Evolutionary conservation across 2,113 vertebrate species (phyloP), one percentile per base, ranked within the genome.

Genomic region (Dicaeum eximium): DNA sequence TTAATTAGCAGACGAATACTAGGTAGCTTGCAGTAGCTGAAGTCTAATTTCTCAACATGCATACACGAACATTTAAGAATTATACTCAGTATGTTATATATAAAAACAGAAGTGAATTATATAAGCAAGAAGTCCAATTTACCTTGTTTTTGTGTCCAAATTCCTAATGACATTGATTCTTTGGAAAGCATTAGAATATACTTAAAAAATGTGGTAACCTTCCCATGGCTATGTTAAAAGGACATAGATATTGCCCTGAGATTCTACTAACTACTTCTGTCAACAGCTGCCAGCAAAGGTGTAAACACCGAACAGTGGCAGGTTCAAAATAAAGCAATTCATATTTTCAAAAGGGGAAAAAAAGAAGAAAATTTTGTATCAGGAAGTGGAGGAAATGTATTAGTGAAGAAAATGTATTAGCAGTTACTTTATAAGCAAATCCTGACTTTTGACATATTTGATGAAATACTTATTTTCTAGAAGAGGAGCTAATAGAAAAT

Each of bases 381-480:
- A 50, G 31, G 13, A 80, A 78, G 27, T 6, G 2, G 30, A 85
- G 37, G 67, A 92, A 85, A 85, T 7, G 7, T 48, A 93, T 61
- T 84, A 93, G 60, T 4, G 13, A 42, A 91, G 54, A 78, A 88
- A 88, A 80, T 11, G 3, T 50, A 96, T 75, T 89, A 95, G 73
- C 88, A 84, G 82, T 93, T 96, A 95, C 71, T 97, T 97, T 73
- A 95, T 74, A 95, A 84, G 81, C 69, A 92, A 97, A 97, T 94
- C 56, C 81, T 79, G 88, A 95, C 92, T 87, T 84, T 64, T 69
- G 65, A 89, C 71, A 71, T 33, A 94, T 56, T 88, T 84, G 82
- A 93, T 89, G 80, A 96, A 96, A 96, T 70, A 90, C 42, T 92
- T 5, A 95, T 96, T 95, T 95, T 93, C 88, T 96, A 96, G 94